Evolutionary conservation across 2,113 vertebrate genomes (phyloP), one percentile per base, ranked within the genome.

Genomic region (Chloropsis cyanopogon): DNA sequence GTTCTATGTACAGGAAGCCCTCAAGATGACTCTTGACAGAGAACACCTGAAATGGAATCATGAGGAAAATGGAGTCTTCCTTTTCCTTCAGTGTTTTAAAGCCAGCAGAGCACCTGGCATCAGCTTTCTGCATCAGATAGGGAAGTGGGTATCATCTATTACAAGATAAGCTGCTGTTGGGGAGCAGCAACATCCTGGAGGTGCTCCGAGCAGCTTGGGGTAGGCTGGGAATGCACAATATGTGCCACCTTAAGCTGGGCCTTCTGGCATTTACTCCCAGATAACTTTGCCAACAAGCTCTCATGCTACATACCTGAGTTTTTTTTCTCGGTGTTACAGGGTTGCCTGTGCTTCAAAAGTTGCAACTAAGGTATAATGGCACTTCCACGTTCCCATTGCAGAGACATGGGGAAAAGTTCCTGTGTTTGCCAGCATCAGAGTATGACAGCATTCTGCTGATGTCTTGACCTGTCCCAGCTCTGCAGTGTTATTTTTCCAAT

Each of bases 151-250:
- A 23, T 57, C 33, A 57, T 75, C 29, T 66, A 44, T 56, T 52
- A 64, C 22, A 50, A 56, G 33, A 18, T 7, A 68, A 76, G 18
- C 18, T 41, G 68, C 41, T 86, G 8, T 8, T 60, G 26, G 59
- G 59, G 41, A 79, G n/a, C 25, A 69, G 17, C 66, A 82, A 26
- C 33, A 79, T 39, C 39, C 71, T 59, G 31, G 65, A 63, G 31
- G 21, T 75, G 42, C 53, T 72, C 50, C 0, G 4, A 68, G 47
- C 44, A 91, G 25, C 33, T 68, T 0, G 0, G 25, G 39, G 5
- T 71, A 50, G 53, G 46, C 52, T 79, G 47, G 47, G 46, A 79
- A 49, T 20, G 10, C 0, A 0, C 25, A 28, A 20, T 31, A 21
- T 33, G 21, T 33, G 31, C 49, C 0, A 2, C 33, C 35, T 75